These are phyloP conservation scores for Fragum whitleyi DNA, from an alignment of 2,888 invertebrate species.

Conservation along the genomic window DNA sequence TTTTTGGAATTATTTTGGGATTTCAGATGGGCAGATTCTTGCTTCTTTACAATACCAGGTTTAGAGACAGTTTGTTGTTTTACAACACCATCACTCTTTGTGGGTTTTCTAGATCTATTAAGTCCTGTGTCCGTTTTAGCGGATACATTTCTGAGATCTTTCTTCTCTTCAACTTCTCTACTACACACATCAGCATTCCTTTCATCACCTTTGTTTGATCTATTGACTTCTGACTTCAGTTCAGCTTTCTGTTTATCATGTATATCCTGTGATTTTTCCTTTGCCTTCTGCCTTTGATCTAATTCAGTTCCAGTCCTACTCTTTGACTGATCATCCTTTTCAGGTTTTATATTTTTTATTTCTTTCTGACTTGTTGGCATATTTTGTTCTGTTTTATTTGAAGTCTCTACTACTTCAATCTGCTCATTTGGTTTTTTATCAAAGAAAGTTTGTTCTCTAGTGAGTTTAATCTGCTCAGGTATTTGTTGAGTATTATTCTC, in stretches of 20 bases:
- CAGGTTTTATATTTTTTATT: neutral
- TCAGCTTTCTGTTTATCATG: neutral
- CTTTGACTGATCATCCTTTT: neutral
- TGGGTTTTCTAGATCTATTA: neutral
- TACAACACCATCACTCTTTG: neutral
- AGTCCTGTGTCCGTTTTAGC: constrained; percentile 23
- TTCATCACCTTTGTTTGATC: neutral
- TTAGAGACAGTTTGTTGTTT: neutral
- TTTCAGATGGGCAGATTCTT: neutral
- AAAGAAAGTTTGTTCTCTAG: constrained; percentile 27
- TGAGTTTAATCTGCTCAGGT: constrained; percentile 1
- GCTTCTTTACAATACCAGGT: neutral
- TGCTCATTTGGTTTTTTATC: neutral
- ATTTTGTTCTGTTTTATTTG: neutral
- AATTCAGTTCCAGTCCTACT: neutral
- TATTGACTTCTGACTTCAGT: neutral
- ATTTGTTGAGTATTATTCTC: neutral
- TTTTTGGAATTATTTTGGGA: neutral
- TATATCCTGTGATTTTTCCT: neutral
- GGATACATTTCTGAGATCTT: neutral
- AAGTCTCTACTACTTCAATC: neutral
- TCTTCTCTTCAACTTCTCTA: constrained; percentile 15
- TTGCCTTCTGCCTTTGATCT: neutral
- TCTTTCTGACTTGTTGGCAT: neutral
- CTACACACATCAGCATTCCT: neutral